Conservation (phyloP, 30 jellyfish, hydroid and myxozoan species). For the Phacellophora camtschatica region DNA sequence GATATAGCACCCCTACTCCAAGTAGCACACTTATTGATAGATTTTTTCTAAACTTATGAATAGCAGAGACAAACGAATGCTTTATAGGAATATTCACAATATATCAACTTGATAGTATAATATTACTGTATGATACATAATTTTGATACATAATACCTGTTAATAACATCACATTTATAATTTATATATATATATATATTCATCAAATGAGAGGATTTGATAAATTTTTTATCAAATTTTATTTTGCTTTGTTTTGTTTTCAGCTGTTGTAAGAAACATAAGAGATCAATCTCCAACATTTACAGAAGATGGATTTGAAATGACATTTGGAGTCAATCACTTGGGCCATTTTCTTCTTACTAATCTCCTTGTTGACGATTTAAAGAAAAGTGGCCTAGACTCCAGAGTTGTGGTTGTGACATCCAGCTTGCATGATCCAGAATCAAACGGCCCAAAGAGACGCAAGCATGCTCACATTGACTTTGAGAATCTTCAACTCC, state of each 20-base stretch:
- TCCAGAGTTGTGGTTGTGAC: constrained; percentile 64
- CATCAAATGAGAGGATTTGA: too few relatives aligned
- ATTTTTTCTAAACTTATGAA: too few relatives aligned
- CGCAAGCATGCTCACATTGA: constrained; percentile 54
- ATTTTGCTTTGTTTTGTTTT: neutral
- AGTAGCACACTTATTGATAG: too few relatives aligned
- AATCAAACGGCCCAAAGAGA: neutral
- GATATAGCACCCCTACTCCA: too few relatives aligned
- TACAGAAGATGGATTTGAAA: constrained; percentile 68
- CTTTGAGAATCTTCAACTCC: constrained; percentile 59
- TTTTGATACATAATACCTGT: too few relatives aligned
- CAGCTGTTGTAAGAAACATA: constrained; percentile 26
- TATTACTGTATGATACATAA: too few relatives aligned
- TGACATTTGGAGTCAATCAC: constrained; percentile 69
- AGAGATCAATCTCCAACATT: constrained; percentile 67
- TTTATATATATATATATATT: too few relatives aligned
- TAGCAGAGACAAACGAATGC: too few relatives aligned
- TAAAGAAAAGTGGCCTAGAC: constrained; percentile 55
- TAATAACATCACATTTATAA: too few relatives aligned
- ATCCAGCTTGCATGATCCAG: constrained; percentile 53
- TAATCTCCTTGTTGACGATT: constrained; percentile 45
- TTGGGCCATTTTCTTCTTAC: constrained; percentile 69
- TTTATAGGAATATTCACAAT: too few relatives aligned
- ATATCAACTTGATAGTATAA: too few relatives aligned
- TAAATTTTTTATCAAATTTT: too few relatives aligned